Evolutionary conservation across 2,797 vertebrate genomes (phyloP), one percentile per base, ranked within the genome.

Genomic region (Delichon dasypus): DNA sequence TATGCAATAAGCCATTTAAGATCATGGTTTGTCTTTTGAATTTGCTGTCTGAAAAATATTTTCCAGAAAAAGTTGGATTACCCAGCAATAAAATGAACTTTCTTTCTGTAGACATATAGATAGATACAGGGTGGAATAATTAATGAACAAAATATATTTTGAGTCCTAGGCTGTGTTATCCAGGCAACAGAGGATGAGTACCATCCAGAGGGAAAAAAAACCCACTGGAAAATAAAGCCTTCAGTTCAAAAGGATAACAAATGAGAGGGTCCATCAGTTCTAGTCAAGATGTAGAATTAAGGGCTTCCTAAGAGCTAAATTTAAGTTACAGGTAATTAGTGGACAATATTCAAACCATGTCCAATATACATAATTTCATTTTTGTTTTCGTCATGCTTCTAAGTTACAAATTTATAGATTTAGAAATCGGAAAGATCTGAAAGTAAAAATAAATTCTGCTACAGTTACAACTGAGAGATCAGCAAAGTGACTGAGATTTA

Each of bases 11-110:
- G 29, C n/a, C 34, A 29, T 88, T 76, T 92, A 84, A 77, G 19
- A 60, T 21, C 15, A 54, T 29, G 7, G 58, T 78, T 94, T 93
- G 58, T 64, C 80, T 85, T 61, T 74, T 77, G 79, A 68, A 87
- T 94, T 61, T 93, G 40, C 67, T 42, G 47, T 85, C 83, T 91
- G 79, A 64, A 77, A 83, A 92, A 81, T 76, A 62, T 62, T 94
- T 95, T 94, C 57, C 38, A 71, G 80, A 80, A 84, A 80, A 96
- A 93, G 26, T 45, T 62, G 64, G 65, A 85, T 80, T 83, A 54
- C 22, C 30, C 15, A 57, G 23, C 38, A 93, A 72, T 42, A 81
- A 86, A 88, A 93, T 64, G 14, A 77, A 53, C 26, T 83, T 90
- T 44, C 19, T 83, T 87, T 72, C n/a, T 77, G 25, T 82, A 58